These are phyloP conservation scores for Macrotus californicus DNA, from an alignment of 2,113 vertebrate species.

Conservation along the genomic window DNA sequence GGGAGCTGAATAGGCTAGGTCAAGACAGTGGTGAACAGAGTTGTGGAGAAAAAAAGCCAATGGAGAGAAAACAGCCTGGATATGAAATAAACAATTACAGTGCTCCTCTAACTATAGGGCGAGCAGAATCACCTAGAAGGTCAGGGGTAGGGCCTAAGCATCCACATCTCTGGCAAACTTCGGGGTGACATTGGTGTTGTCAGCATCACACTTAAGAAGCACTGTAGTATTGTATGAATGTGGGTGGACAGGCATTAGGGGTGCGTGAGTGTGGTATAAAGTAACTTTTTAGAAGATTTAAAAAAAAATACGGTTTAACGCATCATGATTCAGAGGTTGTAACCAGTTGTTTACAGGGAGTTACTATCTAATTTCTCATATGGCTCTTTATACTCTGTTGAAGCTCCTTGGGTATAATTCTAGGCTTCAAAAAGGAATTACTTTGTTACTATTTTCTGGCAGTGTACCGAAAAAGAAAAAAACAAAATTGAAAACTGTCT, in stretches of 20 bases:
- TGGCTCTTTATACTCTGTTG: background rate
- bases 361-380: background rate
- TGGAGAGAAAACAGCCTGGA: background rate
- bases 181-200: background rate
- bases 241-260: background rate
- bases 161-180: background rate
- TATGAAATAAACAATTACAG: background rate
- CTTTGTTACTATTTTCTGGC: background rate
- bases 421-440: background rate
- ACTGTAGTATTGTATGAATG: background rate
- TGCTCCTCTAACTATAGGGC: background rate
- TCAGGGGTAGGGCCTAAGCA: background rate
- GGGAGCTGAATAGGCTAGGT: background rate
- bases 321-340: background rate
- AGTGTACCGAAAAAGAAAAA: background rate
- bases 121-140: background rate
- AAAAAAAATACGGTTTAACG: background rate
- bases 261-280: background rate
- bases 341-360: background rate
- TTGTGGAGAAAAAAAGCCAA: background rate
- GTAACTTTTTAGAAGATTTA: background rate
- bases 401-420: background rate
- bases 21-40: background rate
- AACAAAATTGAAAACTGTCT: background rate
- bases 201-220: background rate